Base-by-base conservation (phyloP, 1,140 invertebrate genomes). In the Halyomorpha halys region DNA sequence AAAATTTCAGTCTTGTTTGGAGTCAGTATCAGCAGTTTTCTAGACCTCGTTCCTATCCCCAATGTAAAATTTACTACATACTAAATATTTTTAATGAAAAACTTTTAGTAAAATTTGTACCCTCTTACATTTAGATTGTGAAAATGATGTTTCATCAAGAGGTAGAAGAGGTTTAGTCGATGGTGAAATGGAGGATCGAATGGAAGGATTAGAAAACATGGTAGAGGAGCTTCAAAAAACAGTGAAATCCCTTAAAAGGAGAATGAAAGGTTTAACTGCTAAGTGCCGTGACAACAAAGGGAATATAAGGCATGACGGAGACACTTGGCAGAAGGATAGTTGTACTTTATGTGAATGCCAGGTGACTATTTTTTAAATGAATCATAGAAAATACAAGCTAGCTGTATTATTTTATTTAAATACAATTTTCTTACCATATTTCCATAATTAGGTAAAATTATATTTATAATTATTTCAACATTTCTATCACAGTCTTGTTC, bases 191-290 rank as follows among this genome's bases (percentile, higher is more conserved):
- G 77, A 82, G 61, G 74, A 79, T 45, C 75, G 81, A 25, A 73
- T 86, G 8, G 79, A 79, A 67, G 76, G 79, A 64, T 61, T 86
- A 11, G 79, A 83, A 72, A 73, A 78, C 53, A 71, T 78, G 6
- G 75, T 86, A 4, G 71, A 75, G 23, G 74, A 77, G 45, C 72
- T 85, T 59, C 74, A 80, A 63, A 78, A 77, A 72, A 80, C 79
- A 54, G 76, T 85, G 6, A 77, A 76, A 47, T 71, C 76, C 14
- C 67, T 83, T 59, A 75, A 76, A 67, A 76, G 78, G 64, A 77
- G 79, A 65, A 71, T 83, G 18, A 72, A 76, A 66, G 75, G 77
- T 66, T 66, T 82, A 61, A 77, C 81, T 68, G 71, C 70, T 53
- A 66, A 69, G 1, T 82, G 80, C 70, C 68, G 73, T 54, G 79